phyloP scores from a whole-genome alignment of 2,888 invertebrate genomes.

The Calameuta filiformis region DNA sequence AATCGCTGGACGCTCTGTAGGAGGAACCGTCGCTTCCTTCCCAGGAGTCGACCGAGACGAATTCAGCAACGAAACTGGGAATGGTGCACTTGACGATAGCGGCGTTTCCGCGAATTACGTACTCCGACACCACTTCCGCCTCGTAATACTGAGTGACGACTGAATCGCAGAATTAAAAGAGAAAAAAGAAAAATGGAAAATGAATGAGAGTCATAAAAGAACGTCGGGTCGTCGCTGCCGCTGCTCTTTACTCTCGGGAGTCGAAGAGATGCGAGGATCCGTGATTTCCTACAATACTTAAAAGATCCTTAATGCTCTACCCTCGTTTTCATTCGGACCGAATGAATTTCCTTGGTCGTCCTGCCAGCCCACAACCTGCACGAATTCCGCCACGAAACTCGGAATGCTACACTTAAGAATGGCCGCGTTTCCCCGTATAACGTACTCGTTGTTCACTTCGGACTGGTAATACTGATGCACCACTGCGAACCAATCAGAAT shows the following conservation, averaged over 20 bases:
- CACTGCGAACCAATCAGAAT: slow-evolving; percentile 70
- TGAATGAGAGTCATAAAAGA: background rate
- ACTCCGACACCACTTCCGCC: slow-evolving; percentile 90
- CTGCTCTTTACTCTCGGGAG: slow-evolving; percentile 9
- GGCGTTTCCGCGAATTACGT: slow-evolving; percentile 88
- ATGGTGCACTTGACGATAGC: slow-evolving; percentile 90
- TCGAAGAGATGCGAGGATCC: slow-evolving; percentile 22
- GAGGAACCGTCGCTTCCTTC: slow-evolving; percentile 74
- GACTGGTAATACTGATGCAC: slow-evolving; percentile 91
- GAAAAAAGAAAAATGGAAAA: background rate
- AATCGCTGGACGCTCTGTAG: slow-evolving; percentile 77
- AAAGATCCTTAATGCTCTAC: slow-evolving; percentile 34
- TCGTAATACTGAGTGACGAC: slow-evolving; percentile 91
- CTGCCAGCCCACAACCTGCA: slow-evolving; percentile 86
- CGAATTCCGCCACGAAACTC: slow-evolving; percentile 91
- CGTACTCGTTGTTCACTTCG: slow-evolving; percentile 91
- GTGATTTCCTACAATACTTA: background rate
- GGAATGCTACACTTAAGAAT: slow-evolving; percentile 91
- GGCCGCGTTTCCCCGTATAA: slow-evolving; percentile 88
- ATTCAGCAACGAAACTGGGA: slow-evolving; percentile 91
- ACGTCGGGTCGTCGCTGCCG: slow-evolving; percentile 8
- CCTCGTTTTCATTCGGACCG: slow-evolving; percentile 55
- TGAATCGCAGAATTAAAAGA: slow-evolving; percentile 57
- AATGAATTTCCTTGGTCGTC: slow-evolving; percentile 67
- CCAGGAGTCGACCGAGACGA: slow-evolving; percentile 90